Conservation (phyloP, 2,797 vertebrate genomes). For the Eulemur albifrons region DNA sequence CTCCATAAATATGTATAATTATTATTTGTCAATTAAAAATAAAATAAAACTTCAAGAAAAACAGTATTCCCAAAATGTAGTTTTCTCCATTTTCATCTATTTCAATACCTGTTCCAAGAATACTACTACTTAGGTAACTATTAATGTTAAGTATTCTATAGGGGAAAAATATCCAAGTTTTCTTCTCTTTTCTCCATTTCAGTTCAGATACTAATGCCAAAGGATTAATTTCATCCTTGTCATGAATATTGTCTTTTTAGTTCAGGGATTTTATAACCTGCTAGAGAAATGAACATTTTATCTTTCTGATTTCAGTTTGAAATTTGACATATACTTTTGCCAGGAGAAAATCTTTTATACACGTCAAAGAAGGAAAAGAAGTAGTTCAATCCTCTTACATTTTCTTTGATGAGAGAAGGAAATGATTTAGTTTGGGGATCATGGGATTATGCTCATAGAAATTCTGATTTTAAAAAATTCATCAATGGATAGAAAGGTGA, state of each 20-base stretch:
- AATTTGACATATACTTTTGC: slow-evolving; percentile 33
- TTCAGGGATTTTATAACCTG: not conserved
- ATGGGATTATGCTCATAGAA: not conserved
- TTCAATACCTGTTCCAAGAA: not conserved
- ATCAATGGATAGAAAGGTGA: not conserved
- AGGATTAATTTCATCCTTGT: not conserved
- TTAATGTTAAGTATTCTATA: not conserved
- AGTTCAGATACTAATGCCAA: not conserved
- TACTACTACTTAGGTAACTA: not conserved
- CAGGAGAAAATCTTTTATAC: slow-evolving; percentile 7
- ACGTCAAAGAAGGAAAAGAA: slow-evolving; percentile 7
- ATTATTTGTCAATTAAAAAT: not conserved
- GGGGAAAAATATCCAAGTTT: not conserved
- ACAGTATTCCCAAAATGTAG: not conserved
- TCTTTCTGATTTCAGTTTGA: slow-evolving; percentile 32
- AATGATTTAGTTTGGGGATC: not conserved
- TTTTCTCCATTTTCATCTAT: not conserved
- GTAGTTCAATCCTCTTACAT: not conserved
- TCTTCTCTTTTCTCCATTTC: not conserved
- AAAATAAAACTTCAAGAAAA: not conserved
- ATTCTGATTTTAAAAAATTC: not conserved
- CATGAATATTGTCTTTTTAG: not conserved
- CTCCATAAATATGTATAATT: not conserved
- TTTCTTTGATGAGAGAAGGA: slow-evolving; percentile 45
- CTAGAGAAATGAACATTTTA: slow-evolving; percentile 12